Percentiles rank a stretch among this genome's conserved stretches.
These are phyloP conservation scores for Copidosoma aretas DNA, from an alignment of 2,888 invertebrate species.

Conservation along the genomic window DNA sequence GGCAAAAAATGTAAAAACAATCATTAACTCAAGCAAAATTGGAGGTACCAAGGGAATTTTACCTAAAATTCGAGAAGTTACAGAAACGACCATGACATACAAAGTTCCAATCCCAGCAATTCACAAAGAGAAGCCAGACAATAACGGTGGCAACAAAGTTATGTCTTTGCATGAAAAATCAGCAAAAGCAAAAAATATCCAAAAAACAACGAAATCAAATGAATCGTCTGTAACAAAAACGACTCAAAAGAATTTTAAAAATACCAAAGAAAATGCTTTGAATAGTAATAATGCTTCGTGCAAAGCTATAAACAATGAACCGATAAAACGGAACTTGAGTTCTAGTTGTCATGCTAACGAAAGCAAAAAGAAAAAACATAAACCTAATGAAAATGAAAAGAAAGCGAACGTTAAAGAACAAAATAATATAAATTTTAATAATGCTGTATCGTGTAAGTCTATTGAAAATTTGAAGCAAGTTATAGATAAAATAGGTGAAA, in stretches of 20 bases:
- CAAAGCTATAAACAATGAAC: conserved; percentile 39
- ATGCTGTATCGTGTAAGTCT: conserved; percentile 53
- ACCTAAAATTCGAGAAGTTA: conserved; percentile 57
- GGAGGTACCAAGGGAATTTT: conserved; percentile 58
- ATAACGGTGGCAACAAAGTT: conserved; percentile 47
- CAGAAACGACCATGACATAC: conserved; percentile 60
- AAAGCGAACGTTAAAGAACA: conserved; percentile 33
- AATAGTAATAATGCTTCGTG: conserved; percentile 10
- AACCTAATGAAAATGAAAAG: conserved; percentile 29
- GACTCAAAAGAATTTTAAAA: conserved; percentile 22
- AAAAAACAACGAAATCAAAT: conserved; percentile 41
- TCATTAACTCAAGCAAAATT: conserved; percentile 58
- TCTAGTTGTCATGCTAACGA: conserved; percentile 30
- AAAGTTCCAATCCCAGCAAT: conserved; percentile 61
- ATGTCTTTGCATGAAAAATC: conserved; percentile 37
- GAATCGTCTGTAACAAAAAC: conserved; percentile 13
- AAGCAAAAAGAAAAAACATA: conserved; percentile 47
- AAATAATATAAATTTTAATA: conserved; percentile 30
- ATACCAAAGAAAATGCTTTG: conserved; percentile 19
- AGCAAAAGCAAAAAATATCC: conserved; percentile 17
- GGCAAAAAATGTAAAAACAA: conserved; percentile 58
- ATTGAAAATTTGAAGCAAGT: conserved; percentile 55
- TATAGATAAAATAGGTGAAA: conserved; percentile 52
- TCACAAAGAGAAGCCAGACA: conserved; percentile 53
- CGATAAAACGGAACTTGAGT: conserved; percentile 42